Evolutionary conservation across 2,888 invertebrate species (phyloP).

Genomic region (Idaea dimidiata): DNA sequence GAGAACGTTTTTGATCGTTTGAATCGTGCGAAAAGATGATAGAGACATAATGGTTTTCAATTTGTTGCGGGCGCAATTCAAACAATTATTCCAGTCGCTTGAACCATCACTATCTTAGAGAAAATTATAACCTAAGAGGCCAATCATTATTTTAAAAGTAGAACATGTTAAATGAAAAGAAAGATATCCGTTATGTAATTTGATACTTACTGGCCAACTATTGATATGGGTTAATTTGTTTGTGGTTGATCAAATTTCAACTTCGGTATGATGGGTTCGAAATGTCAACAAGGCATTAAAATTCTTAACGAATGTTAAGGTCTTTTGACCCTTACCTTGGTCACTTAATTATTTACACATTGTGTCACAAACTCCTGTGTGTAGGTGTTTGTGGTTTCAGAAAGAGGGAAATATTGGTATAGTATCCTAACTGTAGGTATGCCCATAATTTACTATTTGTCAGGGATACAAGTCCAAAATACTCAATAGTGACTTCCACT

Average conservation of each 20-base stretch:
- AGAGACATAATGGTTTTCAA: background rate
- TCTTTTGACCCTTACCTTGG: background rate
- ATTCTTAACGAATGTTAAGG: background rate
- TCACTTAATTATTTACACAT: background rate
- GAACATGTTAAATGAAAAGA: background rate
- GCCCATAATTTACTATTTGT: too few species aligned
- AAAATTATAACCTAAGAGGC: background rate
- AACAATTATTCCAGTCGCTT: background rate
- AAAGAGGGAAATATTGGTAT: too few species aligned
- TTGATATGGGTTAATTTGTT: background rate
- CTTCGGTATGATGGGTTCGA: background rate
- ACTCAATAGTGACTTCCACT: too few species aligned
- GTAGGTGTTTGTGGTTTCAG: too few species aligned
- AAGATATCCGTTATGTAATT: background rate
- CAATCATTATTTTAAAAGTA: background rate
- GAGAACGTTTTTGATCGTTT: slow-evolving; percentile 1
- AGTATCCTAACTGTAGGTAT: too few species aligned
- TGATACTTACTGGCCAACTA: background rate
- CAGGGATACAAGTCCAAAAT: too few species aligned
- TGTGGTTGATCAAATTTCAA: background rate
- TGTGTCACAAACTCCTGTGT: too few species aligned
- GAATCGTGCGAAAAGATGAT: background rate
- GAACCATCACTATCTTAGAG: background rate
- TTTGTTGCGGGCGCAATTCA: background rate
- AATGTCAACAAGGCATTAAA: background rate